These are phyloP conservation scores for Hydractinia symbiolongicarpus DNA, from an alignment of 30 jellyfish, hydroid and myxozoan species.

Conservation along the genomic window DNA sequence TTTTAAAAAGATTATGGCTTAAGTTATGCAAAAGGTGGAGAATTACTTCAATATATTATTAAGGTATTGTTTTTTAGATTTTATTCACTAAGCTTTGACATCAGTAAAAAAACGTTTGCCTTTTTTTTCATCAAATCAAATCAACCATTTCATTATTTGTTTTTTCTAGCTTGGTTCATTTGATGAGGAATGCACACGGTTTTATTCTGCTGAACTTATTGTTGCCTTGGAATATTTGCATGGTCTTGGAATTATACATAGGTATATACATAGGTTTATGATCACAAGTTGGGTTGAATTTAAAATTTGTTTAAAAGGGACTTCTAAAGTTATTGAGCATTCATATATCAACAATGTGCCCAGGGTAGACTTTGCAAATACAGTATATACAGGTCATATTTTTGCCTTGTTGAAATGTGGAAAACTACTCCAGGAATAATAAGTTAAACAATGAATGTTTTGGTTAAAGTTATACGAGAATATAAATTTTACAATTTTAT, in stretches of 20 bases:
- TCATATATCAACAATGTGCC: no score
- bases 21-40: slow-evolving; percentile 86
- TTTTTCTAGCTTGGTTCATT: slow-evolving; percentile 86
- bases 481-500: not conserved
- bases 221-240: slow-evolving; percentile 89
- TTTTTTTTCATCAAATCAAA: not conserved
- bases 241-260: slow-evolving; percentile 83
- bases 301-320: not conserved
- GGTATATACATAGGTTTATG: slow-evolving; percentile 39
- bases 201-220: slow-evolving; percentile 92
- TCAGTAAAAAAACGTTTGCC: not conserved
- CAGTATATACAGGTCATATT: no score
- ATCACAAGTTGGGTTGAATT: not conserved
- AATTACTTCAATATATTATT: slow-evolving; percentile 71
- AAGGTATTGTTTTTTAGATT: slow-evolving; percentile 45
- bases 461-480: no score
- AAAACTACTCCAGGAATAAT: no score
- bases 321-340: not conserved
- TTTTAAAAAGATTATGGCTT: slow-evolving; percentile 79
- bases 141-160: not conserved
- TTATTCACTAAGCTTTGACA: not conserved
- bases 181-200: slow-evolving; percentile 84
- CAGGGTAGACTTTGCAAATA: no score
- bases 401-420: no score
- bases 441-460: no score